Evolutionary conservation across 2,113 vertebrate genomes (phyloP).

Genomic region (Macquaria australasica): DNA sequence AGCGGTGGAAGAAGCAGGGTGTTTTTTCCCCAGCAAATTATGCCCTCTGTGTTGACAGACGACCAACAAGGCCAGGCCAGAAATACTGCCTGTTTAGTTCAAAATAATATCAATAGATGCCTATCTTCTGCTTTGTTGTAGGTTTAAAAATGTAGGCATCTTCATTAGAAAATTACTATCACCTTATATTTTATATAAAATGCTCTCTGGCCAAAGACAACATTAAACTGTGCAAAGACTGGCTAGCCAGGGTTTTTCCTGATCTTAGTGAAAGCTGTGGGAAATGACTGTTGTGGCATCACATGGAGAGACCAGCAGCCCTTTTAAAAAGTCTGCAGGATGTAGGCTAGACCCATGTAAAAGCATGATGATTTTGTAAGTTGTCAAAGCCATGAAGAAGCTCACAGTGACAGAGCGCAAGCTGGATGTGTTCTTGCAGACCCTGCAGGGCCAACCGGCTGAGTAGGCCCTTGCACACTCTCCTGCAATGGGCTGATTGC

Average conservation of each 20-base stretch:
- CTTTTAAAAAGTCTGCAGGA: conserved; percentile 53
- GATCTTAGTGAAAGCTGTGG: conserved; percentile 18
- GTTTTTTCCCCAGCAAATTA: conserved; percentile 39
- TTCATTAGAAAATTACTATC: conserved; percentile 5
- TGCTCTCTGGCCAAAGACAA: neutral
- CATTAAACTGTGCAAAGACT: neutral
- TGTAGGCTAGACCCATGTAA: conserved; percentile 41
- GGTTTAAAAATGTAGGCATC: neutral
- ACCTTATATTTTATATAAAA: conserved; percentile 7
- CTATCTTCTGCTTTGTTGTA: conserved; percentile 9
- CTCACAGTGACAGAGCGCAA: conserved; percentile 59
- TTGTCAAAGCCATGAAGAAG: conserved; percentile 58
- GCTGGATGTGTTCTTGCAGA: conserved; percentile 58
- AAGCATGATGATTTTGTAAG: conserved; percentile 55
- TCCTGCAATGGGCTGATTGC: conserved; percentile 58
- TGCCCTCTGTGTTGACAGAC: conserved; percentile 43
- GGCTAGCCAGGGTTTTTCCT: conserved; percentile 13
- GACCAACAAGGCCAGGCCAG: conserved; percentile 19
- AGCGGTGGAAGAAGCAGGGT: conserved; percentile 27
- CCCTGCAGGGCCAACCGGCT: conserved; percentile 51
- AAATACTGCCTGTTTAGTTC: conserved; percentile 7
- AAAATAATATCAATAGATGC: conserved; percentile 3
- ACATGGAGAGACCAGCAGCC: conserved; percentile 40
- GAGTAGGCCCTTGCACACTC: conserved; percentile 36
- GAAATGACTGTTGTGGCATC: conserved; percentile 28